Evolutionary conservation across 2,797 vertebrate genomes (phyloP), one percentile per base, ranked within the genome.

Genomic region (Sus cebifrons): DNA sequence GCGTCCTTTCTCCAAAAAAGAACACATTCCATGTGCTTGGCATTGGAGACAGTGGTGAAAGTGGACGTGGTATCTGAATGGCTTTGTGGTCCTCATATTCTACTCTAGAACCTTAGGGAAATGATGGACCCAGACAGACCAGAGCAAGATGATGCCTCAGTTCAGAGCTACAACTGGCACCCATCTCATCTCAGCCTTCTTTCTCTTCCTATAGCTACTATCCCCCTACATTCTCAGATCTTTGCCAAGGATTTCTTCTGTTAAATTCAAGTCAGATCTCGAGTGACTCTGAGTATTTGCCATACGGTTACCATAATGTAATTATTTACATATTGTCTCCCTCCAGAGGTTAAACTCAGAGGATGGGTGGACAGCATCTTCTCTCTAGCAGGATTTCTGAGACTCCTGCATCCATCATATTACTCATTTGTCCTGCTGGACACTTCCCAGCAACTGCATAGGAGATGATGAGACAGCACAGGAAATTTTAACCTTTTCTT

Each of bases 231-330:
- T 60, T 84, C 77, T 91, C 65, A 23, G 21, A 71, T 16, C 29
- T 94, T 65, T 54, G 60, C 14, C 52, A 90, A 74, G 77, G 44
- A 86, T 36, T 81, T 84, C 49, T 86, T 81, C 65, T 40, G 27
- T 85, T 75, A 62, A 82, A 85, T 44, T 86, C 87, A 68, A 70
- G 54, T 54, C 68, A 73, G 58, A 49, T 65, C 32, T 64, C 54
- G 40, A 54, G 17, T 44, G 74, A 86, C 86, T 68, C 92, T 74
- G 84, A 89, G 21, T 86, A 92, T 84, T 78, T 87, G 58, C 23
- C 65, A 75, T 17, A 52, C 5, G 17, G 58, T 68, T 15, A 73
- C 6, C 52, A 12, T 67, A 52, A 78, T 4, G 64, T 21, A 65
- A 52, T 94, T 94, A 85, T 70, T 70, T 78, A 62, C 40, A 44